phyloP scores from a whole-genome alignment of 2,797 vertebrate genomes.

The Holocentrus rufus region DNA sequence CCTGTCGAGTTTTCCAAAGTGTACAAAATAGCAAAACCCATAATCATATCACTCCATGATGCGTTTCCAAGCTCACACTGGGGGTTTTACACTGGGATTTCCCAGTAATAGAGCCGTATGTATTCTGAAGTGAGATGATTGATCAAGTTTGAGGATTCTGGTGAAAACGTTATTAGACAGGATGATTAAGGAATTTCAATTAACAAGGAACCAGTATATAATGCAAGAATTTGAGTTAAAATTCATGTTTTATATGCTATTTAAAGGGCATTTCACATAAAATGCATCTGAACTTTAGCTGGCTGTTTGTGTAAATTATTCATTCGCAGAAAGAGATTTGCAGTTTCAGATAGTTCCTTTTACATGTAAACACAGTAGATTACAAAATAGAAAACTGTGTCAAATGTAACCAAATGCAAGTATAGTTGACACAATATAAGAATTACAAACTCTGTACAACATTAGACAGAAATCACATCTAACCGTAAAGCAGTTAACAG shows the following conservation, averaged over 20 bases:
- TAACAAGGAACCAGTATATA: background rate
- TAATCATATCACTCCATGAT: conserved; percentile 27
- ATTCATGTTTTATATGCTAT: too few species aligned
- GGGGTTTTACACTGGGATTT: conserved; percentile 4
- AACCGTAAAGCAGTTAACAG: background rate
- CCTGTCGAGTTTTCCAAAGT: conserved; percentile 8
- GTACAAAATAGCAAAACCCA: background rate
- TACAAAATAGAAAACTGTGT: too few species aligned
- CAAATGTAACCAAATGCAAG: background rate
- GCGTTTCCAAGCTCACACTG: background rate
- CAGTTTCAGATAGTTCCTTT: too few species aligned
- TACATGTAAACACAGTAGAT: too few species aligned
- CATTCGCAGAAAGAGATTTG: too few species aligned
- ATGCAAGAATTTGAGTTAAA: background rate
- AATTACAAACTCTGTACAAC: background rate
- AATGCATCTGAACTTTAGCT: background rate
- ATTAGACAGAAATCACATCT: background rate
- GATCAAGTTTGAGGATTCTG: background rate
- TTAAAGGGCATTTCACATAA: too few species aligned
- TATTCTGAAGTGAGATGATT: conserved; percentile 6
- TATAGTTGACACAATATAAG: background rate
- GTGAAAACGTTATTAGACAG: background rate
- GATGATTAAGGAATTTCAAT: background rate
- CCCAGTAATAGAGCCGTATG: background rate
- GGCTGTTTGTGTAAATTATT: background rate